A percentile compares a stretch with the other conserved stretches of the same genome.
Conservation (phyloP, 1,140 invertebrate species). For the Chionoecetes opilio region DNA sequence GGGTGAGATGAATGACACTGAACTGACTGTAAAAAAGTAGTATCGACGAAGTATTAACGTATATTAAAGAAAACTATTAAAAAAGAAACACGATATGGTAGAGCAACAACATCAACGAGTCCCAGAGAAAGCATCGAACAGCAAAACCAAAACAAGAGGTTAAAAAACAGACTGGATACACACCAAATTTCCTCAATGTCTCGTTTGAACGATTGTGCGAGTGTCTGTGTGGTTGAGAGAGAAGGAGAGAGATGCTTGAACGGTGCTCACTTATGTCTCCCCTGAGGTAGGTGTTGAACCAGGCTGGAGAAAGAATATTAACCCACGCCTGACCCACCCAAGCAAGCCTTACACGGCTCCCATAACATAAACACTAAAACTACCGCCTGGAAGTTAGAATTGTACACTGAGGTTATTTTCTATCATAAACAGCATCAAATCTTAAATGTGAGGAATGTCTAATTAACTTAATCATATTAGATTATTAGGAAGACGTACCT, state of each 20-base stretch:
- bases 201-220: background rate
- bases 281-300: background rate
- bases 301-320: background rate
- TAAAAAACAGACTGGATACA: no score
- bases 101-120: no score
- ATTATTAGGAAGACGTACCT: background rate
- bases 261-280: background rate
- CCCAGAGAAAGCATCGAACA: no score
- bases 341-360: background rate
- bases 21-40: no score
- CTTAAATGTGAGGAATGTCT: no score
- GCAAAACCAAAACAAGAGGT: no score
- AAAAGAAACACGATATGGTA: background rate
- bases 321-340: background rate
- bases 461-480: no score
- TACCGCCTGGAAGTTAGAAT: background rate
- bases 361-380: slow-evolving; percentile 31
- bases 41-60: background rate
- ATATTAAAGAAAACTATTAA: background rate
- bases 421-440: background rate
- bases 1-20: no score
- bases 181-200: no score
- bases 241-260: background rate
- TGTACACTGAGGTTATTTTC: background rate
- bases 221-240: background rate